A percentile compares a stretch with the other conserved stretches of the same genome.
Conservation (phyloP, 1,140 invertebrate genomes). For the Drosophila quadrilineata region DNA sequence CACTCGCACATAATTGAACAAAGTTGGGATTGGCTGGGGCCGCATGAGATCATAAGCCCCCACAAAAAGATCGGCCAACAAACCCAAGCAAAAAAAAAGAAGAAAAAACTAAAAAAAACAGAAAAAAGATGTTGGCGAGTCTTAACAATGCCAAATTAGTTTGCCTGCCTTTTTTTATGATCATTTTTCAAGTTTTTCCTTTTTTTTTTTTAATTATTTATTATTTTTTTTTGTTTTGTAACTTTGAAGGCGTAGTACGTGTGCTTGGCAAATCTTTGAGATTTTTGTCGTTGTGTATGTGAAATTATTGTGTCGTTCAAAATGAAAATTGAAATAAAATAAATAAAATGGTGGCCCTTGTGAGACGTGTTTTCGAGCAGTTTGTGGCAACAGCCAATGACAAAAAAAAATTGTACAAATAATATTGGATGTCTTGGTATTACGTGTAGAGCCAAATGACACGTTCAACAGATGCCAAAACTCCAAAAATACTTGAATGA, state of each 20-base stretch:
- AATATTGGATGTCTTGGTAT: conserved; percentile 15
- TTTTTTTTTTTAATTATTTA: conserved; percentile 31
- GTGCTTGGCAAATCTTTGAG: conserved; percentile 40
- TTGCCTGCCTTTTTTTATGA: conserved; percentile 22
- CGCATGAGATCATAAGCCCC: conserved; percentile 34
- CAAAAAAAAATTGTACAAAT: conserved; percentile 49
- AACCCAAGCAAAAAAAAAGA: conserved; percentile 16
- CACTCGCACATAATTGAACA: conserved; percentile 38
- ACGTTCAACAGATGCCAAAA: conserved; percentile 43
- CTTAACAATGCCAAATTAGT: conserved; percentile 40
- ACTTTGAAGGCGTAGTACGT: conserved; percentile 55
- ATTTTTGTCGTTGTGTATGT: conserved; percentile 46
- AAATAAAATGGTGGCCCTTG: conserved; percentile 62
- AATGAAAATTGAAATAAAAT: conserved; percentile 47
- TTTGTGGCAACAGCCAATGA: conserved; percentile 57
- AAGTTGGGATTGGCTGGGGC: conserved; percentile 44
- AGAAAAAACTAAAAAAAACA: too few relatives aligned
- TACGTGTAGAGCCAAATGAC: conserved; percentile 58
- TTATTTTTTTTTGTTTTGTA: conserved; percentile 12
- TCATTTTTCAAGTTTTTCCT: too few relatives aligned
- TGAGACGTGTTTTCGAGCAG: conserved; percentile 61
- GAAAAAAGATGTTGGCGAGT: conserved; percentile 22
- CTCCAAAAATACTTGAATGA: not conserved
- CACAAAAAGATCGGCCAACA: conserved; percentile 20
- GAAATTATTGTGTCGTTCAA: conserved; percentile 32